These are phyloP conservation scores for Archips crataeganus DNA, from an alignment of 2,888 invertebrate species.

Conservation along the genomic window DNA sequence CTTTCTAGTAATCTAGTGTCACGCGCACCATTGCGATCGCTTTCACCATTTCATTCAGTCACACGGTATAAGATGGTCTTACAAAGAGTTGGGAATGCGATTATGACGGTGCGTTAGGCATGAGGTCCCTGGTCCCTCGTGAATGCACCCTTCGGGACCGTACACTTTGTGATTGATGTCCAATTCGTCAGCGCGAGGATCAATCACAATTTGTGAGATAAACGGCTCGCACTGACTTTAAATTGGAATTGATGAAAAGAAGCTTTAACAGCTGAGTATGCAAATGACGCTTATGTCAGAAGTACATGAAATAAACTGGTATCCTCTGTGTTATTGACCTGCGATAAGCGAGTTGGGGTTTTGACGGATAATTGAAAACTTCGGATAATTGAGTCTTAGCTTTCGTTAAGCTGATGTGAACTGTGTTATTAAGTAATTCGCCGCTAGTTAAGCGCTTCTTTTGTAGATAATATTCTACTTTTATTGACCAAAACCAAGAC, in stretches of 20 bases:
- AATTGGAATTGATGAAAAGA: conserved; percentile 65
- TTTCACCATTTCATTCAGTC: not conserved
- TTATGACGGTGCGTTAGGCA: not conserved
- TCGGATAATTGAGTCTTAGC: not conserved
- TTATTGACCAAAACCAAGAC: no score
- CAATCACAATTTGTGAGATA: conserved; percentile 66
- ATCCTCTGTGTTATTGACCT: not conserved
- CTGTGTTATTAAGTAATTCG: not conserved
- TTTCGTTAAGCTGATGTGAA: not conserved
- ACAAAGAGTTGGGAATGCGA: not conserved
- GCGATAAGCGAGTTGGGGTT: not conserved
- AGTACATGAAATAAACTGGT: not conserved
- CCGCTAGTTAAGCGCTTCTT: no score
- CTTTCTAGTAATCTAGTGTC: no score
- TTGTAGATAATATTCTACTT: no score
- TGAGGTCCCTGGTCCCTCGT: not conserved
- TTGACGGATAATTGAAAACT: not conserved
- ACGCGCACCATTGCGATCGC: not conserved
- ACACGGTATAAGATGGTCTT: not conserved
- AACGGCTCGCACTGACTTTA: conserved; percentile 56
- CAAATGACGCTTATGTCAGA: conserved; percentile 12
- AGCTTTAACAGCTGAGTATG: conserved; percentile 30
- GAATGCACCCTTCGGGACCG: conserved; percentile 46
- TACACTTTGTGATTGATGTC: conserved; percentile 71
- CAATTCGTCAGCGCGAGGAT: conserved; percentile 54